Base-by-base conservation (phyloP, 92 coral and sea anemone species). In the Pocillopora meandrina region DNA sequence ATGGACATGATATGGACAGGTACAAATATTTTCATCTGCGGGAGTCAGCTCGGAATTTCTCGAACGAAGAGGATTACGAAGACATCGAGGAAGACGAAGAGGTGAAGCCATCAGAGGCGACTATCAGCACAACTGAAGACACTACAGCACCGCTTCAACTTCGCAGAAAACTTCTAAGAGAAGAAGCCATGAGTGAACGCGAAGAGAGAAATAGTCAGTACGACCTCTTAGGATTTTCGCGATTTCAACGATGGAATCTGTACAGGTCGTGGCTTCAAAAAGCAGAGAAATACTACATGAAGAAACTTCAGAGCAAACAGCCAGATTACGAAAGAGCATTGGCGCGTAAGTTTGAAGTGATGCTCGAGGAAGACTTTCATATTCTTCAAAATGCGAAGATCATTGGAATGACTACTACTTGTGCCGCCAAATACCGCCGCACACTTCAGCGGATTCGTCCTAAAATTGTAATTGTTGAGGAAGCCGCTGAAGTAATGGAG, bases 401-500 rank as follows among this genome's bases (percentile, higher is more conserved):
- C 75, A 87, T 90, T 35, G 93, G 90, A 82, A 90, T 90, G 93
- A 90, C 93, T 33, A 90, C 93, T 1, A 90, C 93, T 16, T 87
- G 98, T 17, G 98, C 98, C 15, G 96, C 98, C 15, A 93, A 91
- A 75, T 87, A 80, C 71, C 98, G 98, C 36, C 82, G 80, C 11
- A 75, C 67, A 34, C 73, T 93, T 1, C 61, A 93, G 65, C 95
- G 91, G 56, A 80, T 95, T 26, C 82, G 79, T 47, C 98, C 95
- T 10, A 92, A 94, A 73, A 95, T 95, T 75, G 90, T 94, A 35
- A 89, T 95, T 35, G 98, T 95, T 65, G 98, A 95, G 61, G 98
- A 94, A 86, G 97, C 96, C 75, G 97, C 98, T 89, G 95, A 95
- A 80, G 95, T 95, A 56, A 82, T 95, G 84, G 97, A 95, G 92